A percentile compares a stretch with the other conserved stretches of the same genome.
Conservation (phyloP, 2,797 vertebrate species). For the Argya squamiceps region DNA sequence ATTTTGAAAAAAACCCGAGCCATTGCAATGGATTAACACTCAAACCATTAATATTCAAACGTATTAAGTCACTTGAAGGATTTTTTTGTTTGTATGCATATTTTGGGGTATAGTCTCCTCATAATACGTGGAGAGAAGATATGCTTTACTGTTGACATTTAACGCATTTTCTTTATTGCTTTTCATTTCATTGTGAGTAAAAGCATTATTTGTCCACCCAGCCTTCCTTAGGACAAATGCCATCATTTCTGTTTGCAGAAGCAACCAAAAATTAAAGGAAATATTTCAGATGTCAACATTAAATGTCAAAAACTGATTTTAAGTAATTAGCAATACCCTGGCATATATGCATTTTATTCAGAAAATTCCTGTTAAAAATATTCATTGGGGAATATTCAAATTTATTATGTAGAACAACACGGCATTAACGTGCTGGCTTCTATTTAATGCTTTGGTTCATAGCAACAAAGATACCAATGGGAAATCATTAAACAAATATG, state of each 20-base stretch:
- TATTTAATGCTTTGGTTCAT: slow-evolving; percentile 62
- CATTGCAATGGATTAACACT: slow-evolving; percentile 16
- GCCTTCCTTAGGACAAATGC: slow-evolving; percentile 35
- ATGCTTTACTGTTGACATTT: slow-evolving; percentile 57
- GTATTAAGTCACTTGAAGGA: slow-evolving; percentile 45
- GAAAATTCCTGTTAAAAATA: slow-evolving; percentile 54
- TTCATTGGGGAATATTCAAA: slow-evolving; percentile 44
- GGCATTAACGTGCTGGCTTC: slow-evolving; percentile 38
- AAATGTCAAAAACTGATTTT: slow-evolving; percentile 51
- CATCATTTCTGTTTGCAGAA: slow-evolving; percentile 36
- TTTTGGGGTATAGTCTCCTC: slow-evolving; percentile 55
- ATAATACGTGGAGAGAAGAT: slow-evolving; percentile 21
- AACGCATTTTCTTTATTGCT: slow-evolving; percentile 63
- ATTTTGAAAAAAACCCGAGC: slow-evolving; percentile 24
- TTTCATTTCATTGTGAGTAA: slow-evolving; percentile 51
- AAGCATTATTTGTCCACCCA: slow-evolving; percentile 61
- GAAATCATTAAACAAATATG: slow-evolving; percentile 69
- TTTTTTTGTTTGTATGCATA: neutral
- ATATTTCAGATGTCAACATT: slow-evolving; percentile 54
- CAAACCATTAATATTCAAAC: slow-evolving; percentile 52
- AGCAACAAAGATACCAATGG: slow-evolving; percentile 69
- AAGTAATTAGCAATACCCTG: slow-evolving; percentile 51
- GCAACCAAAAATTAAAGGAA: slow-evolving; percentile 64
- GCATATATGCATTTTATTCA: slow-evolving; percentile 21
- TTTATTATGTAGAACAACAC: slow-evolving; percentile 68